These are phyloP conservation scores for Geophilus truncorum DNA, from an alignment of 2,888 invertebrate genomes.

Conservation along the genomic window DNA sequence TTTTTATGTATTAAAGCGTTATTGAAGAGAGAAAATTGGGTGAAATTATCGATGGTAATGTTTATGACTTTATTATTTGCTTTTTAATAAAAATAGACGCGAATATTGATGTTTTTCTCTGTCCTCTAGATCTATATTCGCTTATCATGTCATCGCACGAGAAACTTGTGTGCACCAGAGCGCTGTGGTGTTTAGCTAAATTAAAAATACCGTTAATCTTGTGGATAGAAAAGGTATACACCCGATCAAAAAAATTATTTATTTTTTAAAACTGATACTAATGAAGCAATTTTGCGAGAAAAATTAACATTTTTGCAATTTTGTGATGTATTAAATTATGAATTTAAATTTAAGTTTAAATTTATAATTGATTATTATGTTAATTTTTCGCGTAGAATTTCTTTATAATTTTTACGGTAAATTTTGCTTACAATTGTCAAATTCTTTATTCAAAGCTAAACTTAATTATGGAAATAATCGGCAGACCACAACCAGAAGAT, in stretches of 20 bases:
- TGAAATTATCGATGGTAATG: not conserved
- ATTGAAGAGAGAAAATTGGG: not conserved
- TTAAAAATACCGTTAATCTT: not conserved
- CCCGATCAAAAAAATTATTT: too few relatives aligned
- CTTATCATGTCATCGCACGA: slow-evolving; percentile 5
- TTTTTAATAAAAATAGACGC: not conserved
- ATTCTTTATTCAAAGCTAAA: not conserved
- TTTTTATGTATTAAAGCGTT: not conserved
- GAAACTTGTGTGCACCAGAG: slow-evolving; percentile 8
- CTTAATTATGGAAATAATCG: not conserved
- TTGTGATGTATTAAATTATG: too few relatives aligned
- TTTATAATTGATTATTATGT: not conserved
- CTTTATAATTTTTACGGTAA: too few relatives aligned
- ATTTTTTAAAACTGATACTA: too few relatives aligned
- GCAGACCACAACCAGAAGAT: not conserved
- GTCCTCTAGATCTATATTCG: not conserved
- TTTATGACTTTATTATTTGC: not conserved
- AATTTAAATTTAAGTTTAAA: not conserved
- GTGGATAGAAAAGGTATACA: slow-evolving; percentile 10
- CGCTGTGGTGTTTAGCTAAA: slow-evolving; percentile 24
- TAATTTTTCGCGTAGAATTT: too few relatives aligned
- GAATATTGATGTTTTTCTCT: not conserved
- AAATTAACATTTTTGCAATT: too few relatives aligned
- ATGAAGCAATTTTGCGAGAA: too few relatives aligned
- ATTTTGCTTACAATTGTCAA: too few relatives aligned